Evolutionary conservation across 2,797 vertebrate species (phyloP).

Genomic region (Sebastes itinus): DNA sequence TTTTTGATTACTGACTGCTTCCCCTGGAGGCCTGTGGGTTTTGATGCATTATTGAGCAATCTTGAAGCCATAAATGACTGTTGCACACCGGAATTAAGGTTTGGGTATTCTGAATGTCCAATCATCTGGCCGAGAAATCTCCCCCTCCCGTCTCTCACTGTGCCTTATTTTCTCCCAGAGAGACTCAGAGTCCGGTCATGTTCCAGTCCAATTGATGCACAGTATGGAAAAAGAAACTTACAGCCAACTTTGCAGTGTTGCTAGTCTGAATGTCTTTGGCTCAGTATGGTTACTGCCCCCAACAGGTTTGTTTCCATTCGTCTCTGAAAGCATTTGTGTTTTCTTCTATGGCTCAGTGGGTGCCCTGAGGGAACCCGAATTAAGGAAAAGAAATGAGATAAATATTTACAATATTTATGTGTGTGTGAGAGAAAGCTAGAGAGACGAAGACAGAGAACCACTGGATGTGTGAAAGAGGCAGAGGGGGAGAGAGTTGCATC

Average conservation of each 20-base stretch:
- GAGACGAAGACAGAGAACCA: slow-evolving; percentile 12
- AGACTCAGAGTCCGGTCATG: slow-evolving; percentile 22
- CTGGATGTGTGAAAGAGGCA: slow-evolving; percentile 24
- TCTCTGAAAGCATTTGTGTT: slow-evolving; percentile 30
- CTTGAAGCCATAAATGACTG: slow-evolving; percentile 71
- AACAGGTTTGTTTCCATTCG: slow-evolving; percentile 32
- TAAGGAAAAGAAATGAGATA: slow-evolving; percentile 34
- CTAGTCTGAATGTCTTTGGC: neutral
- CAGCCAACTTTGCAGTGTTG: neutral
- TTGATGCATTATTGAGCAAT: slow-evolving; percentile 82
- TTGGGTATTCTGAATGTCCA: slow-evolving; percentile 53
- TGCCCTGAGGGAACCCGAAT: slow-evolving; percentile 30
- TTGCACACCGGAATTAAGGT: slow-evolving; percentile 60
- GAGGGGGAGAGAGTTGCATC: slow-evolving; percentile 24
- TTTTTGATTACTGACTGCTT: slow-evolving; percentile 80
- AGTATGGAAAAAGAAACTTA: slow-evolving; percentile 7
- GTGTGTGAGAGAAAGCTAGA: neutral
- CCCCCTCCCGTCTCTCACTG: neutral
- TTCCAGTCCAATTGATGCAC: slow-evolving; percentile 30
- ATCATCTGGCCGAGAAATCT: slow-evolving; percentile 29
- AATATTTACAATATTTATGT: slow-evolving; percentile 45
- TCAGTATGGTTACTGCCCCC: neutral
- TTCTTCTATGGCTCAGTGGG: slow-evolving; percentile 12
- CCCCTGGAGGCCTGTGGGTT: slow-evolving; percentile 67
- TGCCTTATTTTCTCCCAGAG: slow-evolving; percentile 24